Evolutionary conservation across 1,140 invertebrate genomes (phyloP), one percentile per base, ranked within the genome.

Genomic region (Delia radicum): DNA sequence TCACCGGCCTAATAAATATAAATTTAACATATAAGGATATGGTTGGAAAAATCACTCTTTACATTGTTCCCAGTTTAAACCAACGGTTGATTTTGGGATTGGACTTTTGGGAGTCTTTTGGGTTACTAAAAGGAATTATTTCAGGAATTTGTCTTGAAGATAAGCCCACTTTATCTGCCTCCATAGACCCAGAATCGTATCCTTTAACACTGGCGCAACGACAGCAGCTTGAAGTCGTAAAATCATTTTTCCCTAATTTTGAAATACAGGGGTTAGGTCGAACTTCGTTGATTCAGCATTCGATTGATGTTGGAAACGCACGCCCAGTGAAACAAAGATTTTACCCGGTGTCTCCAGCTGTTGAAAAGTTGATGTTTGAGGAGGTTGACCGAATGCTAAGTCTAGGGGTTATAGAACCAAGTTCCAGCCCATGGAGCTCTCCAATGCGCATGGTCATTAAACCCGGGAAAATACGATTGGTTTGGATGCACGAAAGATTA

Each of bases 401-500:
- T 7, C 21, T 79, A 29, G 79, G 73, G 12, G 78, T 78, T 2
- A 77, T 84, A 0, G 79, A 82, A 65, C 18, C 4, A 12, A 65
- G 62, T 2, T 2, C 18, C 7, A 75, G 78, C 18, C 46, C 75
- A 2, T 78, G 76, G 78, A 74, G 67, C 13, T 74, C n/a, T 74
- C 78, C 74, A n/a, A 28, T 75, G 21, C 24, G 18, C 12, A 69
- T 85, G n/a, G 80, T 83, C 0, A 62, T 72, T 63, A 84, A 85
- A 24, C 80, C 81, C 37, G 77, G 78, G 0, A 78, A 78, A 37
- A 72, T 77, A 3, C 28, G 82, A 2, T 77, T 85, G 8, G 83
- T 62, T 73, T 86, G 0, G 81, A 85, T 75, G 82, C 74, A 62
- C 61, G 85, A 5, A 80, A 80, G 21, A 10, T 85, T 0, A 85